Conservation (phyloP, 2,888 invertebrate genomes). For the Spialia ferax region DNA sequence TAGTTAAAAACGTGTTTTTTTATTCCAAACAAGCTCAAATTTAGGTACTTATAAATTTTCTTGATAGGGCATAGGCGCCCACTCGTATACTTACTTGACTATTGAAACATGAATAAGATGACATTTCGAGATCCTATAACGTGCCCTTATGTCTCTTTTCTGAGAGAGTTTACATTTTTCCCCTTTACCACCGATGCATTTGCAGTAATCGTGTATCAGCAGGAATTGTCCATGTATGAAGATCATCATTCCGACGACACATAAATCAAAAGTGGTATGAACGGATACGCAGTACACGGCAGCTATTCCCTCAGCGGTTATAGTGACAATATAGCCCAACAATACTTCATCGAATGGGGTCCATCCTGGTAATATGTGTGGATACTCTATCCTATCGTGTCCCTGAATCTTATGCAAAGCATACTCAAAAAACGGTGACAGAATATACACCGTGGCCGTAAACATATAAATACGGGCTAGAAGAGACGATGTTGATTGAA, state of each 20-base stretch:
- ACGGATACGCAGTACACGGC: conserved; percentile 62
- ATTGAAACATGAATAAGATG: conserved; percentile 60
- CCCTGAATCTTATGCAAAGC: conserved; percentile 49
- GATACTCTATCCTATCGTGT: conserved; percentile 48
- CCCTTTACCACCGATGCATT: conserved; percentile 63
- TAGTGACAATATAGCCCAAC: conserved; percentile 55
- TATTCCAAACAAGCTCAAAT: no score
- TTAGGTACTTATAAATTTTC: conserved; percentile 54
- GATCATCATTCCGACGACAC: conserved; percentile 67
- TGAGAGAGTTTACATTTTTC: conserved; percentile 47
- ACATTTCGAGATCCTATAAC: conserved; percentile 61
- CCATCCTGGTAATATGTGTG: conserved; percentile 71
- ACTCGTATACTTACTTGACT: conserved; percentile 62
- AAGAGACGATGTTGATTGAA: conserved; percentile 52
- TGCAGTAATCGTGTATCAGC: conserved; percentile 58
- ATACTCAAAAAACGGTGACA: conserved; percentile 68
- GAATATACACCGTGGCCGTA: conserved; percentile 59
- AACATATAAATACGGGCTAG: conserved; percentile 60
- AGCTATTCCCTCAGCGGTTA: conserved; percentile 60
- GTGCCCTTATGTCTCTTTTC: conserved; percentile 62
- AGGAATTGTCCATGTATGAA: conserved; percentile 70
- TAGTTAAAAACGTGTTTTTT: no score
- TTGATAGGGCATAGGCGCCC: no score
- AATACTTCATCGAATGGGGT: conserved; percentile 56
- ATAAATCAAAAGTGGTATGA: conserved; percentile 67